phyloP scores from a whole-genome alignment of 2,888 invertebrate species.

The Therioaphis trifolii region DNA sequence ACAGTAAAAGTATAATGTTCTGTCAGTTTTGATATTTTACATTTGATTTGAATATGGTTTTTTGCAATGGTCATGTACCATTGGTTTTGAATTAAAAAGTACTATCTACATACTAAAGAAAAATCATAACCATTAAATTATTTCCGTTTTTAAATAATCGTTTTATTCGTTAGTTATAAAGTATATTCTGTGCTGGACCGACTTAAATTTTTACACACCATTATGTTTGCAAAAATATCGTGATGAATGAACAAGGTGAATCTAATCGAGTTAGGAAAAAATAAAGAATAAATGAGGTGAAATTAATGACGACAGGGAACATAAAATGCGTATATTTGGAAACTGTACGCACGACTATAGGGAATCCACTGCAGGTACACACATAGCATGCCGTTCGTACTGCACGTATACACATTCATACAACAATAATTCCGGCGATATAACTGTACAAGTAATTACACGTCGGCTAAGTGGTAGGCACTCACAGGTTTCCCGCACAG shows the following conservation, averaged over 20 bases:
- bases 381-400: too few relatives aligned
- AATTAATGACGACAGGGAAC: not conserved
- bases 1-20: too few relatives aligned
- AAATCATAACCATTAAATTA: too few relatives aligned
- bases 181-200: not conserved
- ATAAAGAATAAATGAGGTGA: not conserved
- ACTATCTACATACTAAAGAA: too few relatives aligned
- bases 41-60: too few relatives aligned
- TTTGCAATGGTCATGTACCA: too few relatives aligned
- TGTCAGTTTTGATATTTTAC: too few relatives aligned
- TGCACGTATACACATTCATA: not conserved
- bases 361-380: conserved; percentile 6
- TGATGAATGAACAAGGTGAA: too few relatives aligned
- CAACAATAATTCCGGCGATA: not conserved
- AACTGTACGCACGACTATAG: conserved; percentile 14
- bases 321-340: not conserved
- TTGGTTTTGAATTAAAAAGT: too few relatives aligned
- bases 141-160: not conserved
- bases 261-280: not conserved
- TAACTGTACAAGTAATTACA: conserved; percentile 55
- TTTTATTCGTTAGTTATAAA: not conserved
- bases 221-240: too few relatives aligned
- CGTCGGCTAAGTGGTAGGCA: not conserved
- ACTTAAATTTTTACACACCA: too few relatives aligned
- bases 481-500: not conserved